phyloP scores from a whole-genome alignment of 2,113 vertebrate genomes.

The Brienomyrus brachyistius region DNA sequence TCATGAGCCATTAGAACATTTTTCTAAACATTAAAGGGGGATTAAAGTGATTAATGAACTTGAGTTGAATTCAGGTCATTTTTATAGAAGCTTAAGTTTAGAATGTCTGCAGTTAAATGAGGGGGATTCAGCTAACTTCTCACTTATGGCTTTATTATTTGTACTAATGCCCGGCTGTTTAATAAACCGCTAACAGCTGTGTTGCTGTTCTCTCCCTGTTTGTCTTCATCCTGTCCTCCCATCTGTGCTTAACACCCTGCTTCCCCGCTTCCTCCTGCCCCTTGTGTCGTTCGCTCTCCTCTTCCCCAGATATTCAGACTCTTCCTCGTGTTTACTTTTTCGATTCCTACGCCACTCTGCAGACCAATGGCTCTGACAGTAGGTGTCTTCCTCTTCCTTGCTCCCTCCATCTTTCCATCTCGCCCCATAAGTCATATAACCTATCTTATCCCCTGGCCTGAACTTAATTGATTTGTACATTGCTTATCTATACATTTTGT shows the following conservation, averaged over 20 bases:
- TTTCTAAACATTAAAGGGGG: slow-evolving; percentile 1
- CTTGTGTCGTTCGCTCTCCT: slow-evolving; percentile 1
- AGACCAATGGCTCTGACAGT: slow-evolving; percentile 71
- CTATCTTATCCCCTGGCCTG: background rate
- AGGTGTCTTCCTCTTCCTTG: slow-evolving; percentile 52
- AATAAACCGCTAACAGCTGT: background rate
- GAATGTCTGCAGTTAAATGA: background rate
- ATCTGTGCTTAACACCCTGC: background rate
- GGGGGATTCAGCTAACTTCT: slow-evolving; percentile 6
- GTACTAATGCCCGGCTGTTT: background rate
- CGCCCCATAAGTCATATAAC: slow-evolving; percentile 11
- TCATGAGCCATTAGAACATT: background rate
- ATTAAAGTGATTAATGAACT: background rate
- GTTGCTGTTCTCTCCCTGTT: background rate
- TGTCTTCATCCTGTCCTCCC: background rate
- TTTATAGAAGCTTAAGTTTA: background rate
- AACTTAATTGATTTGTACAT: background rate
- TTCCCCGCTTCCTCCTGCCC: background rate
- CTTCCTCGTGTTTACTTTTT: slow-evolving; percentile 78
- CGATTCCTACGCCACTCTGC: slow-evolving; percentile 71
- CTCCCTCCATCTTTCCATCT: slow-evolving; percentile 25
- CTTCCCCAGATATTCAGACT: slow-evolving; percentile 70
- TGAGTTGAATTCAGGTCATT: background rate
- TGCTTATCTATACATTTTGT: background rate
- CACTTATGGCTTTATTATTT: background rate